Conservation (phyloP, 2,797 vertebrate species). For the Alcedo quadribrachys region DNA sequence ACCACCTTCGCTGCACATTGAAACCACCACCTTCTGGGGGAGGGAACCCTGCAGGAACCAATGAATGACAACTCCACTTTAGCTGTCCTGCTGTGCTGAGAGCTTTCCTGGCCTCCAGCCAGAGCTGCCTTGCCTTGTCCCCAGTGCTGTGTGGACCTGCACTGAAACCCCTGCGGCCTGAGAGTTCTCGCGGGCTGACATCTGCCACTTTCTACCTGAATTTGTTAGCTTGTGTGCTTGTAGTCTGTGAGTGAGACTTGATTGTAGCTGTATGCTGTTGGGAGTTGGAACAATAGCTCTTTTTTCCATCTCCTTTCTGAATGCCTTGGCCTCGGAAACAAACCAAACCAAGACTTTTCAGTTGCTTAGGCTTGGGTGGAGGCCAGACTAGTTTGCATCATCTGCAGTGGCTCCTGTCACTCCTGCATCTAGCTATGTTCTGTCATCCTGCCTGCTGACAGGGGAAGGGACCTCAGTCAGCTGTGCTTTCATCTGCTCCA, state of each 20-base stretch:
- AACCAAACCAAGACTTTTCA: constrained; percentile 47
- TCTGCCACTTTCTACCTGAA: constrained; percentile 85
- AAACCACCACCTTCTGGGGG: constrained; percentile 62
- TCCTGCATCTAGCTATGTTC: constrained; percentile 82
- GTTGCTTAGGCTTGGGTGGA: constrained; percentile 84
- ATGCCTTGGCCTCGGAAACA: constrained; percentile 79
- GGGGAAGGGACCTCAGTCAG: constrained; percentile 83
- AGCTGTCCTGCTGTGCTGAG: constrained; percentile 84
- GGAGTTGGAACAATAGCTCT: constrained; percentile 70
- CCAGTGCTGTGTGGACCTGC: constrained; percentile 83
- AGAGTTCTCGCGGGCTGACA: constrained; percentile 83
- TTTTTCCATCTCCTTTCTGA: constrained; percentile 70
- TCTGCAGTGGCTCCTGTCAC: constrained; percentile 87
- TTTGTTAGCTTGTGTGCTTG: constrained; percentile 90
- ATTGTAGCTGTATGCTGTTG: constrained; percentile 77
- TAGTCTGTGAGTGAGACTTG: constrained; percentile 88
- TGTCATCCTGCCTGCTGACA: constrained; percentile 83
- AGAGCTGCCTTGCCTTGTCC: constrained; percentile 91
- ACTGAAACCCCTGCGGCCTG: constrained; percentile 81
- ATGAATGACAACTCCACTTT: constrained; percentile 78
- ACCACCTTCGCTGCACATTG: constrained; percentile 95
- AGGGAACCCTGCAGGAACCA: constrained; percentile 79
- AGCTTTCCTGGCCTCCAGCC: constrained; percentile 79
- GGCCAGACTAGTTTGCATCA: constrained; percentile 82
- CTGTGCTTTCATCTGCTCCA: constrained; percentile 78